Evolutionary conservation across 2,888 invertebrate genomes (phyloP), one percentile per base, ranked within the genome.

Genomic region (Ectemnius cavifrons): DNA sequence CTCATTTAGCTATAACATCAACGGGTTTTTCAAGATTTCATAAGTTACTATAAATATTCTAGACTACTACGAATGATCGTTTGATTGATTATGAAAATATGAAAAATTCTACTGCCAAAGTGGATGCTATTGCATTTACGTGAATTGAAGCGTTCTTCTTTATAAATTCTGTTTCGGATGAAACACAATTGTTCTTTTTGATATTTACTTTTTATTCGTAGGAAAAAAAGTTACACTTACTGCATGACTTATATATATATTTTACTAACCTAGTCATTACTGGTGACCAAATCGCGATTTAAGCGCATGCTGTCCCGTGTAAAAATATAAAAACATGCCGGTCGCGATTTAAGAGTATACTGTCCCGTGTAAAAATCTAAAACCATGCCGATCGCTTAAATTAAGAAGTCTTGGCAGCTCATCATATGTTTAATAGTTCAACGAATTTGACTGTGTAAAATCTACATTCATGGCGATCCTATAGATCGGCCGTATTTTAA

Each of bases 81-180:
- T 77, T 70, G 52, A 72, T 77, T 73, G 68, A 82, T 81, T 71
- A 74, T 71, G 83, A 82, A 71, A 71, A 63, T 16, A 14, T 67
- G 71, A 73, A 79, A 85, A 85, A 86, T 85, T 85, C 84, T 87
- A 90, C 90, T 90, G 90, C 90, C 90, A 90, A 89, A 87, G 84
- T 79, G 79, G 81, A 86, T 87, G 86, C 85, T 87, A 83, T 86
- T 88, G 88, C 86, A 87, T 88, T 89, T 81, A 85, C 67, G 80
- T 82, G 82, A 87, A 83, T 87, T 86, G 82, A 87, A 67, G 64
- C 66, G 56, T 75, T 73, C 69, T 75, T 73, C 69, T 72, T 84
- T 85, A 75, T 77, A 71, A 79, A 83, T 82, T 83, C 78, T 61
- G 74, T 83, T 74, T 65, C 77, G 67, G 62, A 72, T 61, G 59